phyloP scores from a whole-genome alignment of 2,888 invertebrate species.

The Volucella inanis region DNA sequence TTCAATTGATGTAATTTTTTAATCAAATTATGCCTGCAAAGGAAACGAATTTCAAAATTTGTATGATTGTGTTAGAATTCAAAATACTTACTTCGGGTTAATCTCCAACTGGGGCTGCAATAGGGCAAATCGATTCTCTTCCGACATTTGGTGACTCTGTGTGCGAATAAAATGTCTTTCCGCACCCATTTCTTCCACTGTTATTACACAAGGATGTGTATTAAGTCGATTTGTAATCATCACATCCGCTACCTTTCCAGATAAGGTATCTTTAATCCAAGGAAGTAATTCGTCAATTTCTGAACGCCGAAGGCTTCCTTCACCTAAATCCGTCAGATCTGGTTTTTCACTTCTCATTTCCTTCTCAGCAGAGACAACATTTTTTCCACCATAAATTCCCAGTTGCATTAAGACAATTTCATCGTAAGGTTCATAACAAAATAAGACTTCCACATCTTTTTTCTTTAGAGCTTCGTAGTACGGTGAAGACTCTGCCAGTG shows the following conservation, averaged over 20 bases:
- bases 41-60: background rate
- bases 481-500: slow-evolving; percentile 95
- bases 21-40: slow-evolving; percentile 91
- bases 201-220: slow-evolving; percentile 96
- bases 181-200: slow-evolving; percentile 98
- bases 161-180: slow-evolving; percentile 97
- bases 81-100: slow-evolving; percentile 90
- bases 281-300: slow-evolving; percentile 91
- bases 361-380: slow-evolving; percentile 95
- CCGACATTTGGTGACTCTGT: slow-evolving; percentile 91
- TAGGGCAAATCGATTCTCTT: slow-evolving; percentile 93
- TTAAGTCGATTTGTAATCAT: slow-evolving; percentile 93
- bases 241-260: slow-evolving; percentile 91
- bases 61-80: background rate
- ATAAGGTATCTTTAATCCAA: slow-evolving; percentile 90
- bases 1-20: slow-evolving; percentile 92
- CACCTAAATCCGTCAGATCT: slow-evolving; percentile 85
- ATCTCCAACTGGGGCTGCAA: slow-evolving; percentile 96
- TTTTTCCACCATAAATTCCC: slow-evolving; percentile 88
- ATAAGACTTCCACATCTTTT: slow-evolving; percentile 94
- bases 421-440: slow-evolving; percentile 98
- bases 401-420: slow-evolving; percentile 96
- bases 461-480: slow-evolving; percentile 96
- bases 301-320: slow-evolving; percentile 88
- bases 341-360: slow-evolving; percentile 91